Base-by-base conservation (phyloP, 92 coral and sea anemone genomes). In the Micromussa lordhowensis region DNA sequence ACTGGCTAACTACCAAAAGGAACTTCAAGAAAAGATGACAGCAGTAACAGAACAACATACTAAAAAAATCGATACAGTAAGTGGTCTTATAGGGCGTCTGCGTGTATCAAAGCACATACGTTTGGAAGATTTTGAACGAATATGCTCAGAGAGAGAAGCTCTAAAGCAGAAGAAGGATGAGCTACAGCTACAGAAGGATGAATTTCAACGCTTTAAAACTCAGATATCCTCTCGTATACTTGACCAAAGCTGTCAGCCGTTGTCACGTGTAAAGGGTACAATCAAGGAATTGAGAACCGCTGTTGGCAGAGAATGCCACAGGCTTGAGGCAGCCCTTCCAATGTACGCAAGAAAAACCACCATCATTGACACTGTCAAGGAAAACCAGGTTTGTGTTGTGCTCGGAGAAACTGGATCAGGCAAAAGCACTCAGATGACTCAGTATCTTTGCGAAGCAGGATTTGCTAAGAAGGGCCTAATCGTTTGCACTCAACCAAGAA, bases 401-500 rank as follows among this genome's bases (percentile, higher is more conserved):
- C 69, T 97, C 36, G 99, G 98, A 24, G 99, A 97, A 88, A 97
- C 99, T 32, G 99, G 98, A 26, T 97, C 99, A 1, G 99, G 99
- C 38, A 97, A 97, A 81, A 97, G 99, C 78, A 97, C 98, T 4
- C 99, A 97, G 85, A 72, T 97, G 77, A 95, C 96, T 24, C 98
- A 96, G 75, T 97, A 94, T 72, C 91, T 97, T 6, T 96, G 93
- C 32, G 99, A 97, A 49, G 95, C 95, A 3, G 93, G 93, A 3
- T 91, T 89, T 76, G 91, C 96, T 19, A 84, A 91, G 19, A 61
- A 83, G 10, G 90, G 93, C 17, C 35, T 80, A 13, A 94, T 97
- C 69, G 96, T 93, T 10, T 96, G 98, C 71, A 97, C 99, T 28
- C 99, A 97, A 75, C 99, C 99, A 49, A 74, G 99, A 76, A 97